Evolutionary conservation across 2,888 invertebrate genomes (phyloP).

Genomic region (Acrobasis repandana): DNA sequence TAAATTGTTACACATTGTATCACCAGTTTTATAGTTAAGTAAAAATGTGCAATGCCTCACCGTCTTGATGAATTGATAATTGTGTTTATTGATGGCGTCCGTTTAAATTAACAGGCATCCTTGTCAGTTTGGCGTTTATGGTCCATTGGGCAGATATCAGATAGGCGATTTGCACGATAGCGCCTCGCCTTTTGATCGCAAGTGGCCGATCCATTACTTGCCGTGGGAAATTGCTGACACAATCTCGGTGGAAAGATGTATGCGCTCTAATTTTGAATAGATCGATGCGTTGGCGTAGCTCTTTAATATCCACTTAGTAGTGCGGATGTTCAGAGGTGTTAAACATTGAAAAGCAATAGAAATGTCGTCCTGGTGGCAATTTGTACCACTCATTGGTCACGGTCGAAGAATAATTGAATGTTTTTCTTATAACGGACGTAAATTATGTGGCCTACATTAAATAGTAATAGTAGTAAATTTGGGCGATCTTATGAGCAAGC

Average conservation of each 20-base stretch:
- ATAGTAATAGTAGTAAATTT: too few species aligned
- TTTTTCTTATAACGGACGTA: neutral
- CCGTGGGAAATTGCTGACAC: constrained; percentile 47
- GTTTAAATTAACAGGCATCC: constrained; percentile 70
- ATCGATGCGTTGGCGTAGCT: constrained; percentile 3
- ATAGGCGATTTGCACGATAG: constrained; percentile 51
- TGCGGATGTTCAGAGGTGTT: neutral
- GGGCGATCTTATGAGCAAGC: too few species aligned
- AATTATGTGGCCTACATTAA: too few species aligned
- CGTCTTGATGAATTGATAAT: constrained; percentile 47
- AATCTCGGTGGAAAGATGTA: constrained; percentile 27
- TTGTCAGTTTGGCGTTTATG: constrained; percentile 62
- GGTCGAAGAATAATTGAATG: neutral
- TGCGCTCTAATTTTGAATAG: constrained; percentile 15
- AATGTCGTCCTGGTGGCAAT: constrained; percentile 20
- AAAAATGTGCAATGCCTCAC: constrained; percentile 43
- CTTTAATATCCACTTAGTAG: constrained; percentile 3
- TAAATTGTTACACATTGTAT: too few species aligned
- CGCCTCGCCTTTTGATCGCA: constrained; percentile 44
- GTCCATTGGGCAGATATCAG: constrained; percentile 53
- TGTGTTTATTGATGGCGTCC: constrained; percentile 70
- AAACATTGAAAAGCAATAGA: constrained; percentile 13
- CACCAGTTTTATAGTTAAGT: too few species aligned
- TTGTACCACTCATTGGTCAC: neutral
- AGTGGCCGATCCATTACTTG: constrained; percentile 40